These are phyloP conservation scores for Caiman crocodilus DNA, from an alignment of 2,797 vertebrate species.

Conservation along the genomic window DNA sequence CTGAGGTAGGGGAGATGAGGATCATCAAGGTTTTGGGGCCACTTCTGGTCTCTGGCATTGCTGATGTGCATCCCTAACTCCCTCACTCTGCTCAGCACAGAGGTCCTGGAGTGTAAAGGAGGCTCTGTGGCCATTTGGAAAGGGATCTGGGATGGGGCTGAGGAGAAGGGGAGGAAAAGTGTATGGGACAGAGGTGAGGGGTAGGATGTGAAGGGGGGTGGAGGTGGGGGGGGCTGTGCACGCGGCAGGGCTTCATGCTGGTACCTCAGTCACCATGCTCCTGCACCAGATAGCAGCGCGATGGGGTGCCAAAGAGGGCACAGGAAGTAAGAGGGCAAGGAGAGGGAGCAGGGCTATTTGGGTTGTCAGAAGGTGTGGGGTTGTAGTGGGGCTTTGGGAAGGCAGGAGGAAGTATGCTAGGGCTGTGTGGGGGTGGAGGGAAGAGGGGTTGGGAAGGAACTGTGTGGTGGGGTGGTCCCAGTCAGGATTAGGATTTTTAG, in stretches of 20 bases:
- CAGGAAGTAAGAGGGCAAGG: not conserved
- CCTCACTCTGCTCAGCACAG: rapidly evolving
- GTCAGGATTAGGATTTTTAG: not conserved
- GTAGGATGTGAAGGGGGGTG: not conserved
- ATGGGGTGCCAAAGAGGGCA: not conserved
- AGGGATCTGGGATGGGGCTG: not conserved
- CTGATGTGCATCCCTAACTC: not conserved
- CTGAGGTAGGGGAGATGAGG: not conserved
- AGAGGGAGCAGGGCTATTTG: not conserved
- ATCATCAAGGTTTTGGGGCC: not conserved
- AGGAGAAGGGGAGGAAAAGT: rapidly evolving
- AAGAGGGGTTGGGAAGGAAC: not conserved
- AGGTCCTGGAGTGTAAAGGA: not conserved
- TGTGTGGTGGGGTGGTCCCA: not conserved
- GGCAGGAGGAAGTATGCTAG: not conserved
- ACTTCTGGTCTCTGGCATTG: not conserved
- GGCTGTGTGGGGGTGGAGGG: not conserved
- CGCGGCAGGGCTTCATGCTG: not conserved
- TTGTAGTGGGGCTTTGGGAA: not conserved
- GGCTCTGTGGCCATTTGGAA: not conserved
- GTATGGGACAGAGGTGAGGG: not conserved
- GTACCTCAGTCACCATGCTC: not conserved
- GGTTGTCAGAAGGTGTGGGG: not conserved
- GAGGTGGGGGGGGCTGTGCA: not conserved
- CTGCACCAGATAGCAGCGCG: not conserved